Conservation (phyloP, 35 echinoderm and acorn worm species). For the Diadema setosum region DNA sequence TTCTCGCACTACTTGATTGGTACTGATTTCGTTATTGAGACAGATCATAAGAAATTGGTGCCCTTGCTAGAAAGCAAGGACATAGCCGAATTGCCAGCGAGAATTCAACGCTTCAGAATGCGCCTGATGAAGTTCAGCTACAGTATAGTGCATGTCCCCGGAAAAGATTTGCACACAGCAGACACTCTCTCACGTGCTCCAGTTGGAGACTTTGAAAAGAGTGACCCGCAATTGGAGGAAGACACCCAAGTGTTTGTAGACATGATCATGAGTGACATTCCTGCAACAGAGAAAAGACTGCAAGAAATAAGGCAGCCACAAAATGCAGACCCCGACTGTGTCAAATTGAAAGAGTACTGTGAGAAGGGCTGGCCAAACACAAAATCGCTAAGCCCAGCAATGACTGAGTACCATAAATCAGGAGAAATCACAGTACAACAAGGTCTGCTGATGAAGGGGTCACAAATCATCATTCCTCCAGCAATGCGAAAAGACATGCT, state of each 20-base stretch:
- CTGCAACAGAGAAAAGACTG: neutral
- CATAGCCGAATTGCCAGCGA: conserved; percentile 14
- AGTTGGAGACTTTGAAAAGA: neutral
- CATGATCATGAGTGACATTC: neutral
- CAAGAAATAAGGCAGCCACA: neutral
- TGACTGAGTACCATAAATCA: neutral
- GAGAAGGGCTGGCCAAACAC: neutral
- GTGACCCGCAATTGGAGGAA: neutral
- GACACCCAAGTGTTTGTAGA: neutral
- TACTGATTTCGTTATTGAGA: conserved; percentile 24
- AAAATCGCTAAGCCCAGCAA: neutral
- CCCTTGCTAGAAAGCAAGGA: neutral
- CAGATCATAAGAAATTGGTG: conserved; percentile 46
- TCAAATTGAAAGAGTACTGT: neutral
- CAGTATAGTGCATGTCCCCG: conserved; percentile 5
- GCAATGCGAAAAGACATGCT: conserved; percentile 25
- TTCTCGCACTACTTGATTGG: conserved; percentile 39
- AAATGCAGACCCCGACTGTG: neutral
- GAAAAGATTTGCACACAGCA: conserved; percentile 19
- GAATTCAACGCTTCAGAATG: conserved; percentile 60
- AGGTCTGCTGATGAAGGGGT: neutral
- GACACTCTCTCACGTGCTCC: conserved; percentile 38
- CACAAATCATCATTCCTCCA: conserved; percentile 22
- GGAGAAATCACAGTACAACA: neutral
- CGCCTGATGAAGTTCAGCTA: conserved; percentile 49